Evolutionary conservation across 2,797 vertebrate genomes (phyloP), one percentile per base, ranked within the genome.

Genomic region (Sphenopsis melanotis): DNA sequence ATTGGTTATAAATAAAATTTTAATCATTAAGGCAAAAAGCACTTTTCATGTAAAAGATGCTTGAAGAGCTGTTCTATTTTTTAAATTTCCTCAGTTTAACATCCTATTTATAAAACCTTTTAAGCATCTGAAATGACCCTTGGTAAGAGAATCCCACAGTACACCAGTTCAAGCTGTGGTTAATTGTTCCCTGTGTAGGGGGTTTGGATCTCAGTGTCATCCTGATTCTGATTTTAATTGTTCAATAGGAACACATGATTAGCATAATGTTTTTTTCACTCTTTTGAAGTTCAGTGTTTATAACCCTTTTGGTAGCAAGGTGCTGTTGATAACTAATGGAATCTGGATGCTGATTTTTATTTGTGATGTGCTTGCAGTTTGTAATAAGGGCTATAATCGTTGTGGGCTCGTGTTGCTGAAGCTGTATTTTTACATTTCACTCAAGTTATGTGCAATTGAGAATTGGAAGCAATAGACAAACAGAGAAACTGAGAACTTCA

Each of bases 1-100:
- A 81, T 71, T 85, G 36, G 72, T 65, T 92, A 81, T 83, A 89
- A 87, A 92, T 87, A 63, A 91, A 81, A 85, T 26, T 55, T 64
- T 76, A 66, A 91, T 94, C 44, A 69, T 94, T 94, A 87, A 85
- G 81, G 78, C 50, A 63, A 79, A 78, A 49, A 39, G 17, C 10
- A 29, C 50, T 90, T 91, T 46, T 75, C 39, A 16, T 41, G 32
- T 81, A 37, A 68, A 93, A 92, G 52, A 52, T 47, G 26, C 36
- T 83, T 71, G 36, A 87, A 78, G 53, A 78, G 8, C 49, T 39
- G 32, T 26, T 29, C 15, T 78, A 27, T 77, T 85, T 92, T 74
- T 64, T 0, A 63, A n/a, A 30, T 59, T 80, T 83, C 20, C 34
- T 80, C 50, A 30, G 19, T 90, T 87, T 72, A 72, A 69, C 27